Evolutionary conservation across 2,888 invertebrate species (phyloP).

Genomic region (Drosophila kambysellisi): DNA sequence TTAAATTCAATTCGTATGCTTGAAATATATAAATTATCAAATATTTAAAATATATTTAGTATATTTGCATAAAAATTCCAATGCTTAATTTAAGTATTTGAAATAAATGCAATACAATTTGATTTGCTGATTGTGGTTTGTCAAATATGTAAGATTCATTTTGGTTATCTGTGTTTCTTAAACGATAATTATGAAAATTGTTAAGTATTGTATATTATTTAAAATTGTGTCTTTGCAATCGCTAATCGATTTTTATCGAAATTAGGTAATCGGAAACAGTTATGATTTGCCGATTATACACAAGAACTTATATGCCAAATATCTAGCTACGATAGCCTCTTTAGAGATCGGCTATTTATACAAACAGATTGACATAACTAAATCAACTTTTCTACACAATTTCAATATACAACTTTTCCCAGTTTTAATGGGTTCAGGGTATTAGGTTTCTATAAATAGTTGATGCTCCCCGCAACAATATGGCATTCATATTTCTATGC

Average conservation of each 20-base stretch:
- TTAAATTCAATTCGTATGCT: not conserved
- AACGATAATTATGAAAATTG: no score
- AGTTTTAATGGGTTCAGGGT: not conserved
- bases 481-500: not conserved
- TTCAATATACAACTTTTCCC: not conserved
- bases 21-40: not conserved
- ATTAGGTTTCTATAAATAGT: not conserved
- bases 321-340: not conserved
- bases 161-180: not conserved
- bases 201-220: not conserved
- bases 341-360: not conserved
- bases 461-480: not conserved
- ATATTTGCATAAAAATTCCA: not conserved
- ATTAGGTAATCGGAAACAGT: no score
- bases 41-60: not conserved
- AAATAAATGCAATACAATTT: not conserved
- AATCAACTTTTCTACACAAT: not conserved
- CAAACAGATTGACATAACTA: not conserved
- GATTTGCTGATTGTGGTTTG: not conserved
- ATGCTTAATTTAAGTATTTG: not conserved
- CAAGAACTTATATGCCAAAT: not conserved
- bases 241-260: no score
- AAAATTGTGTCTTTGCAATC: not conserved
- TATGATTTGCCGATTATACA: not conserved
- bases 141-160: not conserved